Base-by-base conservation (phyloP, 1,140 invertebrate species). In the Ptiloglossa arizonensis region DNA sequence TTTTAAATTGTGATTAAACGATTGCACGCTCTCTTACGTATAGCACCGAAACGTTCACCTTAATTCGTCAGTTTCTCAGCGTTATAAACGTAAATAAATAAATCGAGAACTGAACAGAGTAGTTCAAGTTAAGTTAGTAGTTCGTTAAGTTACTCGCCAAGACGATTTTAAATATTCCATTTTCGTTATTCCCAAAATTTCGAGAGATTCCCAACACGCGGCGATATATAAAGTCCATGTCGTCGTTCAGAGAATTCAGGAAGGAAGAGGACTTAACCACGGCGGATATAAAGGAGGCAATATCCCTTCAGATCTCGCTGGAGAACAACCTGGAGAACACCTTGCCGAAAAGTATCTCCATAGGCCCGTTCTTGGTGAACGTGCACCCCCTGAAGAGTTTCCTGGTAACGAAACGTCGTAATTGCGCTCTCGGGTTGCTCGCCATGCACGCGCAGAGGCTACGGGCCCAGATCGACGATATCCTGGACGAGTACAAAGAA, bases 311-410 rank as follows among this genome's bases (percentile, higher is more conserved):
- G 38, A 91, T 93, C 46, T 89, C 93, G 67, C 92, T 93, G 9
- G 94, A 92, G 75, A 87, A 91, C 15, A 93, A 93, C 22, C 77
- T 95, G 0, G 93, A 94, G 48, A 86, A 84, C 64, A 92, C 92
- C 0, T 67, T 96, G 13, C 95, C 95, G 0, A 87, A 92, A 11
- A 88, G 89, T 35, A 95, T 96, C 38, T 90, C 93, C 27, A 96
- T 97, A 62, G 96, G 96, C 0, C 94, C 96, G 0, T 97, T 96
- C 88, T 90, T 93, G 24, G 88, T 97, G 11, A 94, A 94, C 76
- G 93, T 95, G 0, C 93, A 94, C 27, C 92, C 92, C 13, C 88
- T 95, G 4, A 92, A 91, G 67, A 84, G 91, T 48, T 90, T 91
- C 50, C 84, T 96, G 11, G 88, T 94, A 1, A 94, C 93, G 29